Base-by-base conservation (phyloP, 2,113 vertebrate genomes). In the Ia io region DNA sequence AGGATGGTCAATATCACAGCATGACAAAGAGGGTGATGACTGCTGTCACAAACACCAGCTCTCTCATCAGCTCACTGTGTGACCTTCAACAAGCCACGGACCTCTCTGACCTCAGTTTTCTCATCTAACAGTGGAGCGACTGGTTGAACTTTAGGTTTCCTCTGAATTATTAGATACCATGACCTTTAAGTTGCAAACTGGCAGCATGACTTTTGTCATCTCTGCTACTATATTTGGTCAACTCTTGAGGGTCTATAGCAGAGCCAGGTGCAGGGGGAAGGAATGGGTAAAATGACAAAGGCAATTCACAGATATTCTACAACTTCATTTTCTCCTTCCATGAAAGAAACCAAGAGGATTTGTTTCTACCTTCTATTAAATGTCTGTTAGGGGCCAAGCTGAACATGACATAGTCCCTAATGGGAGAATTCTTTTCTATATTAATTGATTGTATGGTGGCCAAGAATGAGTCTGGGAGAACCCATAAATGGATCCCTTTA, bases 101-200 rank as follows among this genome's bases (percentile, higher is more conserved):
- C 44, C 73, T 89, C 42, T 47, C 71, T 79, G 53, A 82, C 83
- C 73, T 93, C 49, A 23, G 35, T n/a, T 65, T 91, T 80, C 79
- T 86, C 93, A 61, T 96, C 35, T 61, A 73, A 87, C 73, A 61
- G 32, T 47, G 25, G 69, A 89, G 16, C 0, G 4, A 73, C 11
- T 14, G 28, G 35, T 35, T 92, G 90, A 94, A 91, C 95, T 94
- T 96, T 28, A 80, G 35, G 59, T 69, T 96, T 92, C 84, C 84
- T 96, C 87, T 91, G 47, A 84, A 42, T 92, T 49, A 71, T 85
- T 18, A 47, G 73, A 67, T 51, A 76, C 42, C 53, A 7, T 90
- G 95, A 96, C 96, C 96, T 97, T 97, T 96, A 80, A 77, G 40
- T 11, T 84, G 90, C 65, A 61, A 88, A 53, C 73, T 8, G 37